Conservation (phyloP, 1,140 invertebrate species). For the Mylabris phalerata region DNA sequence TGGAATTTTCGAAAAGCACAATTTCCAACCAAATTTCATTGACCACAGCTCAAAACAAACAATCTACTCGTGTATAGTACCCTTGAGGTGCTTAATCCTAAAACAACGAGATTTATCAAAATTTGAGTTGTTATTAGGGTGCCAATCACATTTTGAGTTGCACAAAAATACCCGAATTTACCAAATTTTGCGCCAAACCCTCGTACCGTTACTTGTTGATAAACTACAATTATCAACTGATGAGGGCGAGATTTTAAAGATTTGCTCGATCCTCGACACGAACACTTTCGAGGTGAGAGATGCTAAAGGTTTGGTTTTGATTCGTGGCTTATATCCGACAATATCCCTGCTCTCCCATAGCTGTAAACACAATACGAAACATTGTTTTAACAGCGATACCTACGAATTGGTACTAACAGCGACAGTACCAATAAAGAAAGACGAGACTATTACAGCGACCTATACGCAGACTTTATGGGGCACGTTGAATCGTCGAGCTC, state of each 20-base stretch:
- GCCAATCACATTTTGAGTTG: slow-evolving; percentile 52
- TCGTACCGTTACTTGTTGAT: slow-evolving; percentile 53
- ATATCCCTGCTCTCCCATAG: slow-evolving; percentile 57
- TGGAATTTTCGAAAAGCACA: slow-evolving; percentile 48
- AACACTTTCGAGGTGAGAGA: slow-evolving; percentile 56
- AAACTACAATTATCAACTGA: slow-evolving; percentile 48
- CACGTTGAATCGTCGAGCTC: slow-evolving; percentile 52
- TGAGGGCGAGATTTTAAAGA: slow-evolving; percentile 54
- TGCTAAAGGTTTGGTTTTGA: slow-evolving; percentile 41
- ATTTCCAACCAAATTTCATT: slow-evolving; percentile 45
- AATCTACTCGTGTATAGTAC: slow-evolving; percentile 55
- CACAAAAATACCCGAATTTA: slow-evolving; percentile 51
- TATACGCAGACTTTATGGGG: slow-evolving; percentile 60
- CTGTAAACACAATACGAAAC: slow-evolving; percentile 56
- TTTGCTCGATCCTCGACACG: slow-evolving; percentile 59
- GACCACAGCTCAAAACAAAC: slow-evolving; percentile 44
- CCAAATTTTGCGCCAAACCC: slow-evolving; percentile 50
- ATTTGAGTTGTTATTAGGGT: slow-evolving; percentile 47
- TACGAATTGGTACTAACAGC: slow-evolving; percentile 41
- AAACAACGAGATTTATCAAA: slow-evolving; percentile 41
- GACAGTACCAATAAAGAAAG: slow-evolving; percentile 56
- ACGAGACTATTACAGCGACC: slow-evolving; percentile 53
- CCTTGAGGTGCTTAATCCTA: slow-evolving; percentile 55
- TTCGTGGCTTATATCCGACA: slow-evolving; percentile 53
- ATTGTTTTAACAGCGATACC: slow-evolving; percentile 46